phyloP scores from a whole-genome alignment of 2,797 vertebrate genomes.

The Pseudotriccus pelzelni region DNA sequence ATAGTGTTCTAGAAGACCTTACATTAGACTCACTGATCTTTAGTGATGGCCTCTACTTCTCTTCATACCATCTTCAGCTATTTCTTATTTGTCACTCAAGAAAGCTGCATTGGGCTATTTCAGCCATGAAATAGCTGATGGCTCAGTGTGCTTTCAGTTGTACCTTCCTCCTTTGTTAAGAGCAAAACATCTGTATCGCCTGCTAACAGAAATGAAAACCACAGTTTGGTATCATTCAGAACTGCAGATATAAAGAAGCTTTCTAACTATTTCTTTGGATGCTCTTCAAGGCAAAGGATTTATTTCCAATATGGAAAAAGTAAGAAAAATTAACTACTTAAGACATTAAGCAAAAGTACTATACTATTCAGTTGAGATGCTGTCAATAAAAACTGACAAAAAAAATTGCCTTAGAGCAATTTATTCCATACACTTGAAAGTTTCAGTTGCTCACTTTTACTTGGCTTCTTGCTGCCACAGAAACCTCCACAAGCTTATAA shows the following conservation, averaged over 20 bases:
- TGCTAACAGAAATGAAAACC: not conserved
- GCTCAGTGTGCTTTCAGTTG: not conserved
- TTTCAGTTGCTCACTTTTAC: not conserved
- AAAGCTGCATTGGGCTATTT: not conserved
- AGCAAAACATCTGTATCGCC: not conserved
- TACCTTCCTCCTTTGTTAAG: not conserved
- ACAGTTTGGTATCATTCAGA: not conserved
- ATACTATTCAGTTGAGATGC: not conserved
- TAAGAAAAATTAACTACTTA: not conserved
- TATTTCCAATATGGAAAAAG: not conserved
- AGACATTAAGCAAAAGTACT: not conserved
- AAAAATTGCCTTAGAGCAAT: not conserved
- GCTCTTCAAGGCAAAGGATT: not conserved
- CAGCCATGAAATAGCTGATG: not conserved
- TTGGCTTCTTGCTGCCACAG: not conserved
- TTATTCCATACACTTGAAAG: not conserved
- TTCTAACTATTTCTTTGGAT: not conserved
- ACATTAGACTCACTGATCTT: not conserved
- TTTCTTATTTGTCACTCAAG: not conserved
- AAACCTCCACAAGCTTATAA: not conserved
- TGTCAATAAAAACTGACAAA: not conserved
- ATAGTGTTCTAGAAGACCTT: not conserved
- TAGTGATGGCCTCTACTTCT: not conserved
- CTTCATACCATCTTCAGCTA: not conserved
- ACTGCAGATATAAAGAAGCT: not conserved